These are phyloP conservation scores for Paramormyrops kingsleyae DNA, from an alignment of 2,113 vertebrate genomes.

Conservation along the genomic window DNA sequence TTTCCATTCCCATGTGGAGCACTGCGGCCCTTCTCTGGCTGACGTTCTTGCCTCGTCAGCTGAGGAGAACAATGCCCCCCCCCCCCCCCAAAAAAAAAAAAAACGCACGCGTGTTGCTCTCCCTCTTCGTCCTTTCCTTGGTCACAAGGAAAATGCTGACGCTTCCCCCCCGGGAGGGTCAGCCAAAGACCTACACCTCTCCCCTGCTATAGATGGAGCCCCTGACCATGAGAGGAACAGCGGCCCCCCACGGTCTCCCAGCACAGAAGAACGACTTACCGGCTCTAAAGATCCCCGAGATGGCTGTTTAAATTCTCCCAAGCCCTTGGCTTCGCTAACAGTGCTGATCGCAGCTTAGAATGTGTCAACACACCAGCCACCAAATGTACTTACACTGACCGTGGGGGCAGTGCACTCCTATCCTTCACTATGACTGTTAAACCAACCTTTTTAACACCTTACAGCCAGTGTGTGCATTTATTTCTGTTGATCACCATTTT, in stretches of 20 bases:
- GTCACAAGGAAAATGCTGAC: slow-evolving; percentile 1
- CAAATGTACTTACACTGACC: neutral
- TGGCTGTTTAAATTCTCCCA: neutral
- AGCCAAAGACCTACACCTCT: neutral
- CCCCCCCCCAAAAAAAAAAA: neutral
- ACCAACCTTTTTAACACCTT: neutral
- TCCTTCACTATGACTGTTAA: neutral
- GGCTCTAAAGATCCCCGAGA: neutral
- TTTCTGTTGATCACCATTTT: slow-evolving; percentile 1
- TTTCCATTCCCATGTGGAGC: neutral
- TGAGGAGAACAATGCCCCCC: no score
- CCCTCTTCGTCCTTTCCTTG: neutral
- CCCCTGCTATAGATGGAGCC: neutral
- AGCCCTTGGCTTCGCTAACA: neutral
- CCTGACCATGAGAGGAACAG: slow-evolving; percentile 3
- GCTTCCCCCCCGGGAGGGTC: neutral
- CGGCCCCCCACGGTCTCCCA: neutral
- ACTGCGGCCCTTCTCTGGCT: neutral
- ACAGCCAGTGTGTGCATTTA: neutral
- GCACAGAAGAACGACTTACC: neutral
- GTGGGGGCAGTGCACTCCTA: neutral
- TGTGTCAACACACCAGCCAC: neutral
- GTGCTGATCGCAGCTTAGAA: neutral
- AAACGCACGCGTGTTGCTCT: neutral
- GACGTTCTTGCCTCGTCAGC: neutral